Evolutionary conservation across 1,140 invertebrate genomes (phyloP).

Genomic region (Lasioglossum albipes): DNA sequence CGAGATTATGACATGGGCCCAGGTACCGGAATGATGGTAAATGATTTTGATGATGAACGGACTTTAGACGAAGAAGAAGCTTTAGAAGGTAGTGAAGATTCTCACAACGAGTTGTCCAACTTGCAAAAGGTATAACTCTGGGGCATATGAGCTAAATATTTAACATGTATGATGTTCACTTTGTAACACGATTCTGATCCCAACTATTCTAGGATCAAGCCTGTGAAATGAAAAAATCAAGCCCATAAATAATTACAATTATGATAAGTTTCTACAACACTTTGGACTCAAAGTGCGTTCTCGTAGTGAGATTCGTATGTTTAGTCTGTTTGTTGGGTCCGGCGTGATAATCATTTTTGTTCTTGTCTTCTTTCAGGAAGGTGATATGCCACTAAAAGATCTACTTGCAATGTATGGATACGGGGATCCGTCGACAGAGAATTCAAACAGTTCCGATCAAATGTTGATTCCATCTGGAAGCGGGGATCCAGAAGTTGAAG

Average conservation of each 20-base stretch:
- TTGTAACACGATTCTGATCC: constrained; percentile 66
- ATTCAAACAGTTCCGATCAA: constrained; percentile 74
- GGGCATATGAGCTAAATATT: constrained; percentile 20
- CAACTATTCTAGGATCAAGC: constrained; percentile 67
- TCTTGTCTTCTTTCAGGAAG: constrained; percentile 78
- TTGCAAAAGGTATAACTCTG: constrained; percentile 86
- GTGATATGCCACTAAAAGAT: constrained; percentile 97
- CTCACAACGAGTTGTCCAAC: constrained; percentile 92
- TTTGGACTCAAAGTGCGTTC: constrained; percentile 68
- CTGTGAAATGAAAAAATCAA: constrained; percentile 67
- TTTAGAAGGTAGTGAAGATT: constrained; percentile 92
- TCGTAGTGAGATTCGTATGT: constrained; percentile 66
- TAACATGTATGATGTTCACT: constrained; percentile 51
- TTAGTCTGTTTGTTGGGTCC: constrained; percentile 47
- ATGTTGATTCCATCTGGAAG: constrained; percentile 68
- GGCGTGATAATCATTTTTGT: constrained; percentile 57
- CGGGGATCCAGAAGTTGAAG: constrained; percentile 68
- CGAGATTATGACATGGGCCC: constrained; percentile 85
- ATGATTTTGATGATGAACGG: constrained; percentile 98
- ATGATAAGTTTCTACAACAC: constrained; percentile 67
- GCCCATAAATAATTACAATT: constrained; percentile 68
- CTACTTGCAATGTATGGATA: constrained; percentile 93
- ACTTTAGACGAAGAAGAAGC: constrained; percentile 98
- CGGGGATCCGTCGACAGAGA: constrained; percentile 76
- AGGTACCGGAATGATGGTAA: constrained; percentile 93